Percentiles rank a stretch among this genome's conserved stretches.
Conservation (phyloP, 2,113 vertebrate species). For the Propithecus coquereli region DNA sequence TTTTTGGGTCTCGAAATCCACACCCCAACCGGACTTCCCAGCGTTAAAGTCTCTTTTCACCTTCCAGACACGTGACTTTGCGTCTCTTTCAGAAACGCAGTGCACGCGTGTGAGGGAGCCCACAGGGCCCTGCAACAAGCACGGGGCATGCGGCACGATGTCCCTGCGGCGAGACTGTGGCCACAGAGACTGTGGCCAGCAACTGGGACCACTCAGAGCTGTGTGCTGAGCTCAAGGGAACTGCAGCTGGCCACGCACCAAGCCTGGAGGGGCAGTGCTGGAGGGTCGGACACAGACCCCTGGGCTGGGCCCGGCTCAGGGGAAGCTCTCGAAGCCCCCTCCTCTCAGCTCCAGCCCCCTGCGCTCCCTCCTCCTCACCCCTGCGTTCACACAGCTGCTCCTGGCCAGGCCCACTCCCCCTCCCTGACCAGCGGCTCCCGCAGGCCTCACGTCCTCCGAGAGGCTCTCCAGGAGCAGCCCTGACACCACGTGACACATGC, state of each 20-base stretch:
- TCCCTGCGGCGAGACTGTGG: accelerated
- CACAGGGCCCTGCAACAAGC: background rate
- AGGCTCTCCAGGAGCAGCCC: background rate
- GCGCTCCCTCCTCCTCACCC: background rate
- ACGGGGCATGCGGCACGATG: accelerated
- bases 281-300: background rate
- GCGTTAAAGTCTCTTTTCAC: background rate
- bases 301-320: background rate
- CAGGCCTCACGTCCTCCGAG: background rate
- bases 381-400: background rate
- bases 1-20: background rate
- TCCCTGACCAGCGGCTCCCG: no score
- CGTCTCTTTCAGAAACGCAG: background rate
- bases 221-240: accelerated
- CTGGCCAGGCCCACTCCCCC: background rate
- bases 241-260: accelerated
- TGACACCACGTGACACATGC: background rate
- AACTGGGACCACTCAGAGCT: accelerated
- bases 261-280: accelerated
- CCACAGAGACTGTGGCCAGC: no score
- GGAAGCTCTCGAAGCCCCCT: background rate
- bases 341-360: background rate
- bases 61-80: accelerated
- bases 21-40: no score
- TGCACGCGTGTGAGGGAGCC: accelerated